Evolutionary conservation across 2,888 invertebrate genomes (phyloP), one percentile per base, ranked within the genome.

Genomic region (Muscina levida): DNA sequence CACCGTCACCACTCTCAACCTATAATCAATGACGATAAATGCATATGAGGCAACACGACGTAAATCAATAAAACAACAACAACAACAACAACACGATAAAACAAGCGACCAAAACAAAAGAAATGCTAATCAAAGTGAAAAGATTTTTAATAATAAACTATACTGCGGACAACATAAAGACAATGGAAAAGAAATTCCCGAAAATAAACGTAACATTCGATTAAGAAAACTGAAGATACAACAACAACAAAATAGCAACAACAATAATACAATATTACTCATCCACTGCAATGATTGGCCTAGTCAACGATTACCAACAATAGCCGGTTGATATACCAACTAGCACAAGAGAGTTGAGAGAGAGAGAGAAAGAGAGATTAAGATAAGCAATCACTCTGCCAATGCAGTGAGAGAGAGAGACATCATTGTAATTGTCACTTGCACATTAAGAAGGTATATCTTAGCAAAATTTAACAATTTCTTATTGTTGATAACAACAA

Each of bases 21-120:
- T n/a, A n/a, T n/a, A 53, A 70, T 56, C 31, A 37, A n/a, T 57
- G 56, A 62, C 56, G 8, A 71, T 37, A 76, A 75, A 51, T 26
- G 26, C 6, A 22, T 31, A 44, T 66, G 48, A 66, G 46, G 66
- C 37, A 48, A 66, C 56, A 53, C 53, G 62, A 66, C 5, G 31
- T 19, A 66, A 71, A 71, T 77, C 76, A 72, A 77, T 77, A 67
- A 62, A 67, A 39, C 26, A 77, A 57, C 42, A 72, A 57, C 59
- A 59, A 15, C 37, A 57, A 39, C 19, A 39, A 37, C 59, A 17
- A 31, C 37, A 57, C 24, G 13, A 17, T 10, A 17, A 8, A 13
- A 8, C 39, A n/a, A 59, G 8, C 37, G n/a, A 59, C 39, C 37
- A 11, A 37, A 66, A 24, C 37, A 71, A 56, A 65, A 53, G 44